Evolutionary conservation across 2,888 invertebrate species (phyloP).

Genomic region (Timandra comae): DNA sequence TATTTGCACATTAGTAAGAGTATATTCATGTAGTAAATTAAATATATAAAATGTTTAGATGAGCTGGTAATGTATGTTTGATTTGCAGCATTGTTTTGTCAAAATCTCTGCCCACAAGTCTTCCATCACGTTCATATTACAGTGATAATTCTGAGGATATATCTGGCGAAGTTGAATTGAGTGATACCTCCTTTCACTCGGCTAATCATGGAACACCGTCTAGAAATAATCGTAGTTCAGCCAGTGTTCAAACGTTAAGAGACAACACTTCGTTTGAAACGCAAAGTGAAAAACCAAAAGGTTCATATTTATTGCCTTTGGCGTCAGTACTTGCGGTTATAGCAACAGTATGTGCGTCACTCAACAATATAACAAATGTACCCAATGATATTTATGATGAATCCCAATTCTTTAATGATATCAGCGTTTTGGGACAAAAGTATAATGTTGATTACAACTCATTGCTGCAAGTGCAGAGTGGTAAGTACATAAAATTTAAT

Average conservation of each 20-base stretch:
- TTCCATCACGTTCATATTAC: slow-evolving; percentile 49
- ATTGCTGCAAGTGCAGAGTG: slow-evolving; percentile 51
- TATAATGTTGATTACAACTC: slow-evolving; percentile 49
- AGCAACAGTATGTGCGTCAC: background rate
- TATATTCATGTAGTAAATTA: too few relatives aligned
- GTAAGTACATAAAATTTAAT: too few relatives aligned
- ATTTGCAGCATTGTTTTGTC: slow-evolving; percentile 54
- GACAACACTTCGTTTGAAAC: too few relatives aligned
- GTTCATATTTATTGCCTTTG: background rate
- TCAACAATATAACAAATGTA: slow-evolving; percentile 1
- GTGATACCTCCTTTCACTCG: slow-evolving; percentile 13
- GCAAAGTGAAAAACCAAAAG: too few relatives aligned
- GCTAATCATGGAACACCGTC: slow-evolving; percentile 8
- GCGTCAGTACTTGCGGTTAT: background rate
- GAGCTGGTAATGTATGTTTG: slow-evolving; percentile 56
- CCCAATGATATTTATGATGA: slow-evolving; percentile 32
- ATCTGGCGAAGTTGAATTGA: slow-evolving; percentile 9
- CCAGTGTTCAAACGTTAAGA: background rate
- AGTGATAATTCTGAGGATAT: slow-evolving; percentile 38
- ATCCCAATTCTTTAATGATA: slow-evolving; percentile 44
- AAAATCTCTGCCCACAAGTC: slow-evolving; percentile 55
- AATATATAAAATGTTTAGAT: too few relatives aligned
- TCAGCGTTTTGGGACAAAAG: slow-evolving; percentile 42
- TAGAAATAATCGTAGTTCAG: slow-evolving; percentile 3
- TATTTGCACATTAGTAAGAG: too few relatives aligned